Conservation (phyloP, 2,888 invertebrate species). For the Carpatolechia fugitivella region DNA sequence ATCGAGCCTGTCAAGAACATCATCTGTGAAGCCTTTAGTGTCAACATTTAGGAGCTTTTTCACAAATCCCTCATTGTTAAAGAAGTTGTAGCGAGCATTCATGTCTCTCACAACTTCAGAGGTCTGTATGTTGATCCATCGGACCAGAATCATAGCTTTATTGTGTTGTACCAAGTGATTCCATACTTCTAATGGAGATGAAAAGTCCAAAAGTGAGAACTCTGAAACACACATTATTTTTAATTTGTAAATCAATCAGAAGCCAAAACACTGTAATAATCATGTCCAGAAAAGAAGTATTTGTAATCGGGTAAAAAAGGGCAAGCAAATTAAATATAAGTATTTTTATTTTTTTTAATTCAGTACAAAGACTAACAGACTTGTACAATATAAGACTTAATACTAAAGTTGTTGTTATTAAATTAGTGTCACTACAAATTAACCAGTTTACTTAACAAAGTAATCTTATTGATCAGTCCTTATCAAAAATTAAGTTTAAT, state of each 20-base stretch:
- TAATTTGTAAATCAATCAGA: too few relatives aligned
- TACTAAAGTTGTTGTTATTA: too few relatives aligned
- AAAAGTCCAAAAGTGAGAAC: slow-evolving; percentile 68
- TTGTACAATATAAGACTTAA: too few relatives aligned
- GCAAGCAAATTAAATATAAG: too few relatives aligned
- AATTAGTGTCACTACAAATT: too few relatives aligned
- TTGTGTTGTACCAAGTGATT: slow-evolving; percentile 79
- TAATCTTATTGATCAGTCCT: background rate
- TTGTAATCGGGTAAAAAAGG: too few relatives aligned
- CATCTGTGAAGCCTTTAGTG: slow-evolving; percentile 56
- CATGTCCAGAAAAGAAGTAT: too few relatives aligned
- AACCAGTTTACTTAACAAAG: background rate
- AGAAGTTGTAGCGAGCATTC: slow-evolving; percentile 69
- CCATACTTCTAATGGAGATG: slow-evolving; percentile 79
- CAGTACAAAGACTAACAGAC: too few relatives aligned
- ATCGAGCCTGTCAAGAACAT: slow-evolving; percentile 65
- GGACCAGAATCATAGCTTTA: slow-evolving; percentile 77
- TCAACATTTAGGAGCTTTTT: slow-evolving; percentile 66
- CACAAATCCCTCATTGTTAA: slow-evolving; percentile 65
- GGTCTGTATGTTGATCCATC: slow-evolving; percentile 81
- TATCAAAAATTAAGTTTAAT: background rate
- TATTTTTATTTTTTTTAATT: too few relatives aligned
- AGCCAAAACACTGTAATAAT: too few relatives aligned
- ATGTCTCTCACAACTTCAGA: slow-evolving; percentile 71
- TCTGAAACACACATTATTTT: slow-evolving; percentile 62